These are phyloP conservation scores for Lineus longissimus DNA, from an alignment of 1,140 invertebrate species.

Conservation along the genomic window DNA sequence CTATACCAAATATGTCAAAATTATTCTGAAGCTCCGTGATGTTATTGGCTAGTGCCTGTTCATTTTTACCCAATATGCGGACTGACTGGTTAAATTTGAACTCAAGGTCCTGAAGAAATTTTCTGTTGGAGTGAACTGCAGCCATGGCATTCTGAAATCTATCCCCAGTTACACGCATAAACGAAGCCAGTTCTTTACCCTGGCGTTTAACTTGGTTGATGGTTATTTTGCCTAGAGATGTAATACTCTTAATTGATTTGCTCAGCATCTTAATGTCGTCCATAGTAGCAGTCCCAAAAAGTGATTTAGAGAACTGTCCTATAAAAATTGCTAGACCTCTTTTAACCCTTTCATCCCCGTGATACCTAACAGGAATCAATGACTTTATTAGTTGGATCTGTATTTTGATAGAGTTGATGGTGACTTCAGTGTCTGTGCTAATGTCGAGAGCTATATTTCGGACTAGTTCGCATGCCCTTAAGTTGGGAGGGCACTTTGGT, in stretches of 20 bases:
- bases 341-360: background rate
- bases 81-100: background rate
- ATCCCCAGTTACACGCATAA: background rate
- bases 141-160: background rate
- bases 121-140: background rate
- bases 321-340: background rate
- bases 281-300: background rate
- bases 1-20: background rate
- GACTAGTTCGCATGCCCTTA: too few relatives aligned
- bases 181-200: slow-evolving; percentile 1
- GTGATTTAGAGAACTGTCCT: background rate
- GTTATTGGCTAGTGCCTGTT: too few relatives aligned
- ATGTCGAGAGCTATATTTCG: too few relatives aligned
- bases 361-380: too few relatives aligned
- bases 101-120: background rate
- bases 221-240: background rate
- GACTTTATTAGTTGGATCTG: too few relatives aligned
- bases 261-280: background rate
- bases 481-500: too few relatives aligned
- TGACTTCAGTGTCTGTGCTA: too few relatives aligned
- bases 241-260: background rate
- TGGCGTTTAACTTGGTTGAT: background rate
- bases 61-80: background rate
- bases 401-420: too few relatives aligned
- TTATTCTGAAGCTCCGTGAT: background rate